These are phyloP conservation scores for Lepas anatifera DNA, from an alignment of 2,888 invertebrate genomes.

Conservation along the genomic window DNA sequence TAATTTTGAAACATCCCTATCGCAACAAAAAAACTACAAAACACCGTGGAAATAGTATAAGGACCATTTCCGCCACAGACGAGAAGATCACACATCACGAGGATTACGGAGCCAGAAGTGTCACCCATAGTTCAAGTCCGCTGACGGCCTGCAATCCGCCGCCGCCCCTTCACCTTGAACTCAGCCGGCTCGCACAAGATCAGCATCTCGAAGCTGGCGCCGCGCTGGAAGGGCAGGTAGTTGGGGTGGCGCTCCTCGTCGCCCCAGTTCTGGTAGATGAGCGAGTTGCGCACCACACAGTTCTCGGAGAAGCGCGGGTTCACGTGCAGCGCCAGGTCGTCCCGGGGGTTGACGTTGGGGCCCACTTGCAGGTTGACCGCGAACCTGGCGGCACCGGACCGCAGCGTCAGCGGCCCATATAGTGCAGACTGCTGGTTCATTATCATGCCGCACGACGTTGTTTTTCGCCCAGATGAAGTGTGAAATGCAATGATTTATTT, in stretches of 20 bases:
- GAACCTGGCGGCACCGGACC: constrained; percentile 42
- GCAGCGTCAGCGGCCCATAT: background rate
- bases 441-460: background rate
- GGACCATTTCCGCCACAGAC: too few species aligned
- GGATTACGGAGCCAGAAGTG: too few species aligned
- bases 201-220: constrained; percentile 49
- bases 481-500: background rate
- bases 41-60: too few species aligned
- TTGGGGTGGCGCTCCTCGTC: constrained; percentile 40
- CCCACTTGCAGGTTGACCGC: constrained; percentile 65
- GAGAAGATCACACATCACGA: too few species aligned
- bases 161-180: constrained; percentile 43
- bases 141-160: too few species aligned
- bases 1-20: too few species aligned
- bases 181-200: constrained; percentile 49
- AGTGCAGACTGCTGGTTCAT: background rate
- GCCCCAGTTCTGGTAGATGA: constrained; percentile 45
- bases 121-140: too few species aligned
- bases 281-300: constrained; percentile 45
- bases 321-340: constrained; percentile 63
- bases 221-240: constrained; percentile 46
- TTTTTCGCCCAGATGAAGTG: background rate
- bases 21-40: too few species aligned
- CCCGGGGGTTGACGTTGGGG: constrained; percentile 53
- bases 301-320: constrained; percentile 47